Percentiles rank a stretch among this genome's conserved stretches.
These are phyloP conservation scores for Volucella inanis DNA, from an alignment of 2,888 invertebrate species.

Conservation along the genomic window DNA sequence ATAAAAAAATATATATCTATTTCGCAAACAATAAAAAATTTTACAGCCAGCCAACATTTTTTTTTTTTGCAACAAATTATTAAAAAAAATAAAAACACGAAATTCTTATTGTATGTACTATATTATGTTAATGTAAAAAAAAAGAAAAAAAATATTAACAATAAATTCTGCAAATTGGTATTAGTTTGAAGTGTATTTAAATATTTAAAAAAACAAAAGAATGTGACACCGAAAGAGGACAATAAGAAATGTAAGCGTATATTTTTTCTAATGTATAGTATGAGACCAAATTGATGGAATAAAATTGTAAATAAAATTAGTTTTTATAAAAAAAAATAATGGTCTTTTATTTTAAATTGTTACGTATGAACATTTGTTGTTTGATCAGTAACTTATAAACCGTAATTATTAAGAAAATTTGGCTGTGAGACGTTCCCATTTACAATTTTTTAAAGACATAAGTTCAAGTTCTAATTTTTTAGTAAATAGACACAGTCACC, in stretches of 20 bases:
- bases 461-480: neutral
- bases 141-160: conserved; percentile 45
- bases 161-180: conserved; percentile 67
- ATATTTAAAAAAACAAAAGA: conserved; percentile 52
- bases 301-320: conserved; percentile 74
- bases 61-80: conserved; percentile 50
- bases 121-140: conserved; percentile 75
- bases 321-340: conserved; percentile 64
- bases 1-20: conserved; percentile 52
- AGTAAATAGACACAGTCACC: neutral
- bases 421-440: too few species aligned
- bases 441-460: too few species aligned
- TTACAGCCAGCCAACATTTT: conserved; percentile 67
- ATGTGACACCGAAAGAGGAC: conserved; percentile 6
- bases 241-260: conserved; percentile 30
- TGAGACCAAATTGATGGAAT: conserved; percentile 73
- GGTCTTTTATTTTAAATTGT: neutral
- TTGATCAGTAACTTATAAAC: too few species aligned
- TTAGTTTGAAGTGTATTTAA: conserved; percentile 62
- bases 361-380: neutral
- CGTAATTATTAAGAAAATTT: too few species aligned
- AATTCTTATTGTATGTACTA: conserved; percentile 71
- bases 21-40: conserved; percentile 35
- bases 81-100: conserved; percentile 50
- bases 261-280: conserved; percentile 63